These are phyloP conservation scores for Drosophila azteca DNA, from an alignment of 1,140 invertebrate species.

Conservation along the genomic window DNA sequence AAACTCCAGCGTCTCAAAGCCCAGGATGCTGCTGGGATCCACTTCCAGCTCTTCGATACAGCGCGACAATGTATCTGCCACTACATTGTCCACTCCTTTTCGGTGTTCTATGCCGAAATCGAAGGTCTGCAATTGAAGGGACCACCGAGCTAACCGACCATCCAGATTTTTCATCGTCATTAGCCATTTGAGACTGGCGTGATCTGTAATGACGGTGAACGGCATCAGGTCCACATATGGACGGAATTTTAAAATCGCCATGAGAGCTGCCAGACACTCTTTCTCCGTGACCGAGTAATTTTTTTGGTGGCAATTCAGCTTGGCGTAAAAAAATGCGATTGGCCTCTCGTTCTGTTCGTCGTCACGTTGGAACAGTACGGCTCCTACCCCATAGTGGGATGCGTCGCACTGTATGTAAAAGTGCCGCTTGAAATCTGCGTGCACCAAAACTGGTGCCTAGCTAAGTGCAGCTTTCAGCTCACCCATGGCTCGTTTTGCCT, in stretches of 20 bases:
- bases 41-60: background rate
- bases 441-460: too few species aligned
- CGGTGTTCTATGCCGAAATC: background rate
- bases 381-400: background rate
- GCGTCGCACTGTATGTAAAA: background rate
- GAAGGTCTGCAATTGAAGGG: background rate
- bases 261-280: background rate
- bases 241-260: background rate
- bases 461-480: too few species aligned
- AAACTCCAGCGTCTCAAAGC: background rate
- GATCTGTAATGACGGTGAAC: conserved; percentile 2
- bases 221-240: background rate
- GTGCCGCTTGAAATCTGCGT: background rate
- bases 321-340: too few species aligned
- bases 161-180: conserved; percentile 3
- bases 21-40: background rate
- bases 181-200: conserved; percentile 1
- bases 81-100: conserved; percentile 7
- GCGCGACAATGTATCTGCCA: conserved; percentile 2
- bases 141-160: conserved; percentile 1
- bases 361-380: background rate
- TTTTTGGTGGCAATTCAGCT: too few species aligned
- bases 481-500: too few species aligned
- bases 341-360: too few species aligned
- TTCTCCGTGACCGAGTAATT: background rate